Evolutionary conservation across 2,888 invertebrate genomes (phyloP), one percentile per base, ranked within the genome.

Genomic region (Celastrina argiolus): DNA sequence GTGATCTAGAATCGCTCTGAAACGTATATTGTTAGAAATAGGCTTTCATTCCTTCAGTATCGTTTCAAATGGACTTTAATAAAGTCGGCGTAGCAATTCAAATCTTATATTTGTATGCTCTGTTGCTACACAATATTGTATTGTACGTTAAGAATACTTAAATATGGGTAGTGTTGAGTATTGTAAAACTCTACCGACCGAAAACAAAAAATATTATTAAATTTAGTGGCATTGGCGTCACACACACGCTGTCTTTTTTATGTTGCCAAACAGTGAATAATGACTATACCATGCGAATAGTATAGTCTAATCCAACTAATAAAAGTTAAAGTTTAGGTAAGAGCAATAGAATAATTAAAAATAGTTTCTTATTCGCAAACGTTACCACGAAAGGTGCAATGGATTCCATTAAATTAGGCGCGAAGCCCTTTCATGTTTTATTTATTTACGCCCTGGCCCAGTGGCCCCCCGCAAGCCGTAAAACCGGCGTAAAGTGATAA

Each of bases 1-100:
- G 16, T n/a, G 31, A 58, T 58, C 58, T 45, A 45, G 56, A 28
- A 28, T 58, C 16, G 28, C 31, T 31, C 59, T 34, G 59, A 59
- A 59, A 59, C 16, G 59, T 34, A 59, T 31, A 59, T 59, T 59
- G 59, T 59, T 59, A 36, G 59, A 59, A 59, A 59, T 59, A 59
- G 59, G 59, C 59, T 59, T 59, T 59, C 59, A 59, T 59, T 31
- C 18, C 34, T 36, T 31, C 58, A 16, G 31, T 31, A 31, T 31
- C 58, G 58, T 31, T 59, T 36, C 36, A 39, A 61, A 36, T 61
- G 39, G 61, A 39, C 22, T 61, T 39, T 18, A 61, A 61, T 61
- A 36, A 61, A 61, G 31, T 26, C 14, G 51, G 34, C 18, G 18
- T 16, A 34, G 31, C 16, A 59, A 59, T 16, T 59, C 34, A 18